phyloP scores from a whole-genome alignment of 2,797 vertebrate species.

The Thalassophryne amazonica region DNA sequence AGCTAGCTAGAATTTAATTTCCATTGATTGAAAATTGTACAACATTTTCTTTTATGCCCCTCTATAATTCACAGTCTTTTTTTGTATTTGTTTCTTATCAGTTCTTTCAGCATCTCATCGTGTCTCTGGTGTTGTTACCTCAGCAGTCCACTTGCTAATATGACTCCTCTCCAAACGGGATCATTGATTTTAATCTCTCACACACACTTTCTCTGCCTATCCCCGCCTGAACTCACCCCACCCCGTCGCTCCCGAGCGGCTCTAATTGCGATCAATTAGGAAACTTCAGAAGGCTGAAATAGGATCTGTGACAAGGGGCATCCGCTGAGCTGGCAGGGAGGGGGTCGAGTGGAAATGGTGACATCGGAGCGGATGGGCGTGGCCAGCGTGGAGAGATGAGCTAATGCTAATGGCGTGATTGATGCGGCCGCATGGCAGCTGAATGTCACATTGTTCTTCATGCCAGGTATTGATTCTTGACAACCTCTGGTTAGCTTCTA shows the following conservation, averaged over 20 bases:
- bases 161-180: slow-evolving; percentile 42
- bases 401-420: slow-evolving; percentile 69
- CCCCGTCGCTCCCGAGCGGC: slow-evolving; percentile 46
- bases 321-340: slow-evolving; percentile 67
- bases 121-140: slow-evolving; percentile 16
- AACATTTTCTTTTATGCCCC: too few relatives aligned
- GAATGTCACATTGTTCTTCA: slow-evolving; percentile 67
- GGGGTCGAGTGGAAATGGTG: slow-evolving; percentile 7
- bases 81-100: too few relatives aligned
- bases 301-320: slow-evolving; percentile 72
- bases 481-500: slow-evolving; percentile 63
- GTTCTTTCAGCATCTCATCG: too few relatives aligned
- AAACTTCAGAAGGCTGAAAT: slow-evolving; percentile 79
- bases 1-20: too few relatives aligned
- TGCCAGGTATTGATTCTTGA: slow-evolving; percentile 66
- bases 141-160: slow-evolving; percentile 47
- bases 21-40: too few relatives aligned
- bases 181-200: slow-evolving; percentile 36
- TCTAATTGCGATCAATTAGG: slow-evolving; percentile 82
- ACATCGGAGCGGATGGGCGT: slow-evolving; percentile 21
- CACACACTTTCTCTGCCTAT: slow-evolving; percentile 33
- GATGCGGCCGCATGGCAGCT: slow-evolving; percentile 62
- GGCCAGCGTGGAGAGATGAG: slow-evolving; percentile 59
- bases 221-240: slow-evolving; percentile 15
- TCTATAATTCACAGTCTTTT: too few relatives aligned